phyloP scores from a whole-genome alignment of 2,797 vertebrate genomes.

The Platyrinchus mystaceus region DNA sequence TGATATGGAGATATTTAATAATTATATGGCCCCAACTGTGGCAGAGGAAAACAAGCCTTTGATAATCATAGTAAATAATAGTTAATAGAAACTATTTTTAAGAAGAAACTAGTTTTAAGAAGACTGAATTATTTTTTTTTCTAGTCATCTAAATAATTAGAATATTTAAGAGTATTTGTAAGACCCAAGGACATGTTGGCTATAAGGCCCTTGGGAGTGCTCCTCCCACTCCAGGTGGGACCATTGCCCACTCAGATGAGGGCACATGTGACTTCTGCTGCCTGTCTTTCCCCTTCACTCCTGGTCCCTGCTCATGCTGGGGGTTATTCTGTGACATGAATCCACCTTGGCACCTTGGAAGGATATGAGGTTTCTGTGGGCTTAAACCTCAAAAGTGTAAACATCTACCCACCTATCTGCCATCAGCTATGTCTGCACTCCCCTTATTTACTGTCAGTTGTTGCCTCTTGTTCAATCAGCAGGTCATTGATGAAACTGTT shows the following conservation, averaged over 20 bases:
- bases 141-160: not conserved
- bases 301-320: accelerated
- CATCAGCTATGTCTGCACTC: not conserved
- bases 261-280: not conserved
- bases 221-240: not conserved
- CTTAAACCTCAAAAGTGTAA: not conserved
- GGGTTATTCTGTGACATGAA: not conserved
- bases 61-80: not conserved
- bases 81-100: not conserved
- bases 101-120: not conserved
- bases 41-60: not conserved
- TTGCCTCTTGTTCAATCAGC: not conserved
- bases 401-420: not conserved
- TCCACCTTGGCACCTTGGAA: no score
- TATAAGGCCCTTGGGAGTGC: not conserved
- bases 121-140: not conserved
- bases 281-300: not conserved
- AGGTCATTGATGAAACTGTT: not conserved
- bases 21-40: not conserved
- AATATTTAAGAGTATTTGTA: not conserved
- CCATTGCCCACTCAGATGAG: accelerated
- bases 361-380: not conserved
- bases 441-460: not conserved
- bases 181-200: not conserved
- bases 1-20: not conserved